phyloP scores from a whole-genome alignment of 2,797 vertebrate genomes.

The Parambassis ranga region DNA sequence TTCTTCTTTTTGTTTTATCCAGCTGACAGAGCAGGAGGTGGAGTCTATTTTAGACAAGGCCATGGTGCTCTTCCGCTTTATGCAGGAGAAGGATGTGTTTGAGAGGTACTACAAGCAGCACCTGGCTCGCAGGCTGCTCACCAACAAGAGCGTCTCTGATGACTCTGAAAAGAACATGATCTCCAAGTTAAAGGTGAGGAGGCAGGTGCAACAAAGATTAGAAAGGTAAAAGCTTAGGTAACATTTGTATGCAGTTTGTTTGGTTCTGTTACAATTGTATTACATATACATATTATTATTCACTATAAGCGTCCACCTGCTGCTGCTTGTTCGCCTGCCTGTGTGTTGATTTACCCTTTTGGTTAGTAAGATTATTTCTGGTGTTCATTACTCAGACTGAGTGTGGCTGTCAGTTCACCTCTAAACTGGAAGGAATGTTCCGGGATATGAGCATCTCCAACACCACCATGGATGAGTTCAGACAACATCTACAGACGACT shows the following conservation, averaged over 20 bases:
- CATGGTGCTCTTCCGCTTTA: constrained; percentile 99
- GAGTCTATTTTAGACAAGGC: constrained; percentile 99
- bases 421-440: constrained; percentile 99
- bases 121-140: constrained; percentile 95
- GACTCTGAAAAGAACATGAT: constrained; percentile 99
- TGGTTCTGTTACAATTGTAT: too few species aligned
- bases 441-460: constrained; percentile 99
- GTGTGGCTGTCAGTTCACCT: constrained; percentile 99
- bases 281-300: too few species aligned
- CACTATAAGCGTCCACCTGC: too few species aligned
- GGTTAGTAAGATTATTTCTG: background rate
- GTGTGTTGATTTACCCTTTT: background rate
- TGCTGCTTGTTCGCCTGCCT: background rate
- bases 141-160: constrained; percentile 99
- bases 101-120: constrained; percentile 99
- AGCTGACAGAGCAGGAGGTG: constrained; percentile 91
- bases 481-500: constrained; percentile 95
- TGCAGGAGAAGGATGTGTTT: constrained; percentile 99
- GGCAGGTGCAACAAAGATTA: too few species aligned
- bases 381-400: constrained; percentile 83
- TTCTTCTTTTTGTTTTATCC: constrained; percentile 1
- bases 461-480: constrained; percentile 99
- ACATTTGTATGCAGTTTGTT: too few species aligned
- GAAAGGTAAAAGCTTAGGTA: too few species aligned
- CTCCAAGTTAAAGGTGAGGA: constrained; percentile 94